Evolutionary conservation across 2,888 invertebrate species (phyloP), one percentile per base, ranked within the genome.

Genomic region (Eilema depressum): DNA sequence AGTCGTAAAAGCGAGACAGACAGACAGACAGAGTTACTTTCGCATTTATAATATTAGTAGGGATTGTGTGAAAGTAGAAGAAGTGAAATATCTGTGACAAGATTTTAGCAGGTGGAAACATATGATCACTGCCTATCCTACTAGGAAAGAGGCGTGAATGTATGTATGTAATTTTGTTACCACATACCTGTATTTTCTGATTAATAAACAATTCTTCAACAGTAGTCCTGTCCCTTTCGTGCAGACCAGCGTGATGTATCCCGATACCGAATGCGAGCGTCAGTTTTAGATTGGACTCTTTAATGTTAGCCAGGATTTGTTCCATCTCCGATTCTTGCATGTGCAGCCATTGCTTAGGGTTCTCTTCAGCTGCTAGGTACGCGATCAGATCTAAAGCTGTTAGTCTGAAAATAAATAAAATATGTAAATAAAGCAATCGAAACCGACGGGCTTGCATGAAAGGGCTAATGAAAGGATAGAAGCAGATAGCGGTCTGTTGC

Each of bases 221-320:
- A 2, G 97, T 97, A 86, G 96, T 97, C 61, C 99, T 96, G 91
- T 99, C 99, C 73, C 97, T 96, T 79, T 99, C 99, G 81, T 98
- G 98, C 69, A 99, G 94, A 67, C 99, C 99, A 26, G 99, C 99
- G 93, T 99, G 99, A 95, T 99, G 99, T 83, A 99, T 97, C 2
- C 99, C 99, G 79, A 99, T 99, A 3, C 99, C 99, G 93, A 99
- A 99, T 0, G 99, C 98, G 28, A 99, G 95, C 0, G 98, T 98
- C 75, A 99, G 96, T 86, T 99, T 98, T 64, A 99, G 95, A 94
- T 99, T 99, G 7, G 97, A 96, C 85, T 99, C 99, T 78, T 97
- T 96, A 62, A 98, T 96, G 80, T 96, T 96, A 25, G 96, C 91
- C 1, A 98, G 93, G 8, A 98, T 96, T 76, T 96, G 96, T 80